Base-by-base conservation (phyloP, 64 coral and sea anemone species). In the Pocillopora damicornis region DNA sequence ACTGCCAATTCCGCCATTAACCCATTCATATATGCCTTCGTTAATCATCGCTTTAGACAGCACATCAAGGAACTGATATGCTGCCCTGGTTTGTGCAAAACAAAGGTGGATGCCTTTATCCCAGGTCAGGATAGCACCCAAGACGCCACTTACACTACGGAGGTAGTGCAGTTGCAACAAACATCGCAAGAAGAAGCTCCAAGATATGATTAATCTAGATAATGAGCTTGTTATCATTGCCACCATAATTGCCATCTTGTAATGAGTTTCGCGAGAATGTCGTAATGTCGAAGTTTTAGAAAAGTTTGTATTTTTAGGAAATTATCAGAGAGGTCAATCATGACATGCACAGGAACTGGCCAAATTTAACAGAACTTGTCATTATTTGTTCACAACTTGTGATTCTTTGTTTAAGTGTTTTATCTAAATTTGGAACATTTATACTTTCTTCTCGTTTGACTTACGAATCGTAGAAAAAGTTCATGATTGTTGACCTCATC, bases 11-110 rank as follows among this genome's bases (percentile, higher is more conserved):
- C 64, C 58, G 18, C 89, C 2, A 22, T 56, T 37, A 90, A 90
- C 45, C 89, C 89, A 0, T 63, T 71, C 23, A 83, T 90, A 38
- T 90, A 90, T 16, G 80, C 63, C 1, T 16, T 90, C 18, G 78
- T 75, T 25, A 90, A 79, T 69, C 64, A 90, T 15, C 51, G 37
- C 10, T 90, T 90, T 35, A 76, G 89, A 60, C 37, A n/a, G 23
- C 38, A 80, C 14, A 20, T 90, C 8, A 83, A 45, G 37, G 61
- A 83, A 35, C 61, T 67, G 13, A 60, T 83, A 62, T 83, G 77
- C 18, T 79, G 77, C 15, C 10, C 30, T 59, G 56, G 77, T 12
- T 56, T 23, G 14, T 79, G 51, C 57, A 60, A n/a, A 13, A 26
- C 42, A 3, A 79, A 61, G 18, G 38, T 78, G 10, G n/a, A 59